Evolutionary conservation across 2,888 invertebrate genomes (phyloP), one percentile per base, ranked within the genome.

Genomic region (Aphodius sticticus): DNA sequence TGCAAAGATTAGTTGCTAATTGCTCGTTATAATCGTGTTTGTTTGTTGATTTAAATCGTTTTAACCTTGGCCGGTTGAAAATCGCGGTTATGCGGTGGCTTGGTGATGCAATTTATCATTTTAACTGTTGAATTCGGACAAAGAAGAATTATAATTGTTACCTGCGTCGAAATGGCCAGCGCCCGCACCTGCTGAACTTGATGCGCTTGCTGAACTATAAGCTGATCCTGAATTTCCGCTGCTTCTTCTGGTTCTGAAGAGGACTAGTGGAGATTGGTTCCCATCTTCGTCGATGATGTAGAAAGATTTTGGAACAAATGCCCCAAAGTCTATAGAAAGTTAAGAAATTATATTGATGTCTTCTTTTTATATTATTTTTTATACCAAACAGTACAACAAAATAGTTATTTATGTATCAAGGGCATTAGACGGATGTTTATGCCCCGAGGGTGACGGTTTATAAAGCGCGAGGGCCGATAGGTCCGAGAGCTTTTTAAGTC

Each of bases 251-350:
- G 84, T 85, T 75, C 87, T 83, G 14, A 88, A 82, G 77, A 81
- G 84, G 6, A 87, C 84, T 0, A 83, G 81, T 36, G 86, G 89
- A 0, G 92, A 92, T 85, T 89, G 90, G 84, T 91, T 92, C 0
- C 92, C 92, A 78, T 90, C 89, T 15, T 90, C 87, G 85, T 92
- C 92, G 81, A 92, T 92, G 37, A 91, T 89, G 88, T 92, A 93
- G 87, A 91, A 92, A 6, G 92, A 91, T 81, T 91, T 91, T 12
- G 92, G 92, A 78, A 92, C 90, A 87, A 92, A 92, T 12, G 53
- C 53, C 1, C 16, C 71, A 70, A 12, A 70, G 14, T 26, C 71
- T 70, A 5, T 3, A 26, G 3, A 3, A 26, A 26, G 1, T 26
- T 26, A 26, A 26, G 26, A 26, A 26, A 26, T n/a, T 26, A 26